phyloP scores from a whole-genome alignment of 2,888 invertebrate species.

The Erebia palarica region DNA sequence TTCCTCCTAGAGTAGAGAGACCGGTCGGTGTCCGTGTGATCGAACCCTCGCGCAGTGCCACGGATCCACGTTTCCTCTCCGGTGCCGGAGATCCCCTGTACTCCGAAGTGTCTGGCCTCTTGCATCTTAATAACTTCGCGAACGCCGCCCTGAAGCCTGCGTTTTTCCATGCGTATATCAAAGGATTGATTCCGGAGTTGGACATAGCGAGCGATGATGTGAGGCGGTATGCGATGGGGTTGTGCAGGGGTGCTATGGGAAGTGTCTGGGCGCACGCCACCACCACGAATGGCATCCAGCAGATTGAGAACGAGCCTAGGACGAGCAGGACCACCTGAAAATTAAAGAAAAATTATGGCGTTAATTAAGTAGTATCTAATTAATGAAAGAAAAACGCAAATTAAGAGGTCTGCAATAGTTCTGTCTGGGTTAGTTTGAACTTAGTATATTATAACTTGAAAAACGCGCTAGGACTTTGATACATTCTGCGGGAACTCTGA shows the following conservation, averaged over 20 bases:
- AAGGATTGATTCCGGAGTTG: conserved; percentile 91
- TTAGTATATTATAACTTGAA: no score
- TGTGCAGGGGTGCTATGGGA: conserved; percentile 74
- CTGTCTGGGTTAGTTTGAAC: no score
- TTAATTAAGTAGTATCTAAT: background rate
- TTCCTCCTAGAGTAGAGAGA: conserved; percentile 62
- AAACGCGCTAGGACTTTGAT: no score
- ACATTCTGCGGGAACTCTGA: no score
- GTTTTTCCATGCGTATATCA: conserved; percentile 94
- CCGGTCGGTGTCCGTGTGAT: conserved; percentile 64
- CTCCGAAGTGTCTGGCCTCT: conserved; percentile 83
- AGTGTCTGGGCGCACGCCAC: conserved; percentile 85
- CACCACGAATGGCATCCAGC: conserved; percentile 91
- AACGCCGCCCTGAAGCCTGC: conserved; percentile 89
- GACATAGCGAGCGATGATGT: conserved; percentile 89
- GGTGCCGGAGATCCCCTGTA: conserved; percentile 82
- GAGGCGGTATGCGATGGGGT: conserved; percentile 83
- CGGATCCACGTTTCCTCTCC: conserved; percentile 76
- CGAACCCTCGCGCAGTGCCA: conserved; percentile 75
- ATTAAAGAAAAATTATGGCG: background rate
- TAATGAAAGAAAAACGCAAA: no score
- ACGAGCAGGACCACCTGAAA: conserved; percentile 89
- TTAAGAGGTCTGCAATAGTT: no score
- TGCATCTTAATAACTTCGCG: conserved; percentile 85
- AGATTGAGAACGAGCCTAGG: conserved; percentile 90